phyloP scores from a whole-genome alignment of 1,140 invertebrate species.

The Drosophila orena region DNA sequence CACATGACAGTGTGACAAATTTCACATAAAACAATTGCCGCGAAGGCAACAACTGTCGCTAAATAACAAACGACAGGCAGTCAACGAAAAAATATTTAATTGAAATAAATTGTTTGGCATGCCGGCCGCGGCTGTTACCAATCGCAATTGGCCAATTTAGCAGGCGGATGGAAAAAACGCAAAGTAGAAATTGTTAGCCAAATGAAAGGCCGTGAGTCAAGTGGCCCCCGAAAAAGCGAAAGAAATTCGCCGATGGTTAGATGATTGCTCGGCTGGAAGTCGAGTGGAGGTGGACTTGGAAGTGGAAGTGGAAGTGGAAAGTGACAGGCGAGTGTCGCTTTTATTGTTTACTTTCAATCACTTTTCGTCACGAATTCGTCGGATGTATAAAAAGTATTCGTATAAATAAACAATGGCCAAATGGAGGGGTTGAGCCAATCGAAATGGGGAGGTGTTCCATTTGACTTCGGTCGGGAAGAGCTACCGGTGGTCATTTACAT shows the following conservation, averaged over 20 bases:
- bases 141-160: constrained; percentile 84
- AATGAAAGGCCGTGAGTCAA: constrained; percentile 63
- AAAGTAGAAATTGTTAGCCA: constrained; percentile 79
- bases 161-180: constrained; percentile 50
- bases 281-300: constrained; percentile 6
- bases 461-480: constrained; percentile 4
- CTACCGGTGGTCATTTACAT: constrained; percentile 56
- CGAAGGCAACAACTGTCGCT: constrained; percentile 69
- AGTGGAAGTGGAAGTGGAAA: constrained; percentile 61
- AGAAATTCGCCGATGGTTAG: constrained; percentile 13
- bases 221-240: constrained; percentile 22
- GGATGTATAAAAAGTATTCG: constrained; percentile 34
- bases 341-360: constrained; percentile 85
- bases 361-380: constrained; percentile 84
- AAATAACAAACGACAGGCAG: constrained; percentile 82
- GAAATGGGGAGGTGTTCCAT: constrained; percentile 24
- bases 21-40: constrained; percentile 79
- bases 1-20: constrained; percentile 83
- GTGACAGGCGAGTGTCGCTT: constrained; percentile 76
- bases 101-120: constrained; percentile 83
- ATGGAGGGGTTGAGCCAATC: constrained; percentile 9
- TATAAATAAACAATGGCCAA: constrained; percentile 61
- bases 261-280: not conserved
- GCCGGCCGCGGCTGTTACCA: constrained; percentile 74
- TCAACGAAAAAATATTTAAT: constrained; percentile 83